phyloP scores from a whole-genome alignment of 1,140 invertebrate genomes.

The Drosophila tani region DNA sequence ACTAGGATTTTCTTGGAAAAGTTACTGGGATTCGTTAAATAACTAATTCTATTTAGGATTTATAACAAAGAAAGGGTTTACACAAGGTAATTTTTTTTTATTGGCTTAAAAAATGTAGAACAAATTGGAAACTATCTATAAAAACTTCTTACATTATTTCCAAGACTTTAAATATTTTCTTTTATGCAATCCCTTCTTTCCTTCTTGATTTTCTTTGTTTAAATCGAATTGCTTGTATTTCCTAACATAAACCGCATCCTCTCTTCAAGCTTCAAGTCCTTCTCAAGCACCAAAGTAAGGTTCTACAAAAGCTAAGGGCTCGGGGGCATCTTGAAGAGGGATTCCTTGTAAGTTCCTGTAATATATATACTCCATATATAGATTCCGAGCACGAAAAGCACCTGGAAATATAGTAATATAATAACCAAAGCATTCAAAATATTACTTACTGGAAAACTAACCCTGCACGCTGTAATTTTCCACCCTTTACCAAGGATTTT shows the following conservation, averaged over 20 bases:
- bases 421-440: not conserved
- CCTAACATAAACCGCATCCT: slow-evolving; percentile 7
- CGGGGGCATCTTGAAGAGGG: not conserved
- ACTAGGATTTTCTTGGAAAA: not conserved
- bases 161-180: not conserved
- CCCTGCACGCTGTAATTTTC: slow-evolving; percentile 6
- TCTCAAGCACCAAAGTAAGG: slow-evolving; percentile 66
- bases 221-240: not conserved
- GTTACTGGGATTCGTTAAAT: not conserved
- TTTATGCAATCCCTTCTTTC: not conserved
- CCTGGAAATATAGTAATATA: not conserved
- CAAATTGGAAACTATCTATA: not conserved
- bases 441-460: not conserved
- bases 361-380: not conserved
- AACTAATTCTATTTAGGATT: not conserved
- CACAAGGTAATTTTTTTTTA: not conserved
- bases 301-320: slow-evolving; percentile 63
- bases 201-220: too few relatives aligned
- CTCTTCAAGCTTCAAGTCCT: slow-evolving; percentile 57
- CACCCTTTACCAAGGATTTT: slow-evolving; percentile 5
- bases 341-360: slow-evolving; percentile 35
- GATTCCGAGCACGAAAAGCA: not conserved
- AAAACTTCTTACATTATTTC: not conserved
- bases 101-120: not conserved
- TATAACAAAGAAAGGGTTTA: not conserved